Conservation (phyloP, 2,797 vertebrate genomes). For the Dendrocincla fuliginosa region DNA sequence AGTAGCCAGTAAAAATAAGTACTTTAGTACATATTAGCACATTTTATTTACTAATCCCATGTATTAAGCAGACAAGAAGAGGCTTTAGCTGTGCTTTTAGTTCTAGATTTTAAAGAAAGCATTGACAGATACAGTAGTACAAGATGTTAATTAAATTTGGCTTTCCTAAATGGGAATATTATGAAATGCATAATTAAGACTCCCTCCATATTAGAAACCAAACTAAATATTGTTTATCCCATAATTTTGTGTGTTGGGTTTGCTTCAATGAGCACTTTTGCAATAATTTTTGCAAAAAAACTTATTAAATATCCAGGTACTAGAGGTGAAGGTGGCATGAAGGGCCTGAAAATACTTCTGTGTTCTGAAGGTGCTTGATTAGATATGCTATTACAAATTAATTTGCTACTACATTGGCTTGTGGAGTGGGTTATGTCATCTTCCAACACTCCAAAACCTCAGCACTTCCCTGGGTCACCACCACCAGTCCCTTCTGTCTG, state of each 20-base stretch:
- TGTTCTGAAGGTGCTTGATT: background rate
- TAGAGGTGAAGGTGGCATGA: background rate
- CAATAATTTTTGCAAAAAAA: background rate
- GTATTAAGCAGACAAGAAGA: background rate
- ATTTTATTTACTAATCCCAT: background rate
- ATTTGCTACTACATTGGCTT: background rate
- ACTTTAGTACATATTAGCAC: background rate
- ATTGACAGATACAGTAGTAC: background rate
- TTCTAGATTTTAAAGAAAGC: background rate
- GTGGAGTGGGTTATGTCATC: background rate
- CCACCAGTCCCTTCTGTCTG: background rate
- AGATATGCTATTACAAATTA: background rate
- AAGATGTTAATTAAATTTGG: constrained; percentile 17
- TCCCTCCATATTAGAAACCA: background rate
- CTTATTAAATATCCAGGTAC: background rate
- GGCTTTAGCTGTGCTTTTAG: background rate
- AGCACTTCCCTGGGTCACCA: background rate
- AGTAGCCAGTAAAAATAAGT: background rate
- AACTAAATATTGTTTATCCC: background rate
- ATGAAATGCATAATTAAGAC: background rate
- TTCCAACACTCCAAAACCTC: background rate
- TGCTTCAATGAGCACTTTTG: background rate
- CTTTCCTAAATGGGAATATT: background rate
- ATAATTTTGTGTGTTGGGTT: background rate
- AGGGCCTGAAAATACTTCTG: background rate